Evolutionary conservation across 1,140 invertebrate genomes (phyloP), one percentile per base, ranked within the genome.

Genomic region (Pygmarrhopalites habei): DNA sequence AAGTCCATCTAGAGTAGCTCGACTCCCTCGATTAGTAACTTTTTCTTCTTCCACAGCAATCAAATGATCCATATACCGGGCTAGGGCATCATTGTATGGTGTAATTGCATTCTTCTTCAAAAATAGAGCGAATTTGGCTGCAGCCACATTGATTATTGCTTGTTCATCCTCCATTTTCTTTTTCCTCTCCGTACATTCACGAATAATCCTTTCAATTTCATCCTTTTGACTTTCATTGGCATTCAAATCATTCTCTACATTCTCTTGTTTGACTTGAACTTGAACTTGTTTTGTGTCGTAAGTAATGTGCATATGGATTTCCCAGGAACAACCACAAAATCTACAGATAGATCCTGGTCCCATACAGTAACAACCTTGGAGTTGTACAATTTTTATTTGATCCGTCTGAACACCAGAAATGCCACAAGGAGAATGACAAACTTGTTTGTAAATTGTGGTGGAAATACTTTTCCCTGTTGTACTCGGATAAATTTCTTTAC

Each of bases 11-110:
- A 62, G 35, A 0, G 25, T 44, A 21, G 28, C n/a, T 23, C 17
- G 1, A 10, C 5, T 2, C 0, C 35, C 64, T 2, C 60, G 55
- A 2, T 3, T 7, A 3, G 2, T 21, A 7, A 60, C 39, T 41
- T 60, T 66, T 15, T 55, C 30, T 19, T 56, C 19, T 25, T 65
- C 67, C 15, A 63, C 29, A 3, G 29, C n/a, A 19, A 69, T 66
- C 25, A 66, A 29, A 41, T 59, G 57, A 25, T 66, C 60, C 60
- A 69, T 19, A 30, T 69, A 69, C 21, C 32, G 28, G 15, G 12
- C 2, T 41, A 66, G 29, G 4, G 46, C 32, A 32, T 69, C 67
- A 46, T 69, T 69, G 51, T 69, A 69, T 14, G 56, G 28, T 15
- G 49, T 62, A 17, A 66, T 69, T 1, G 67, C 67, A 49, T 69